Evolutionary conservation across 2,888 invertebrate species (phyloP).

Genomic region (Eurois occulta): DNA sequence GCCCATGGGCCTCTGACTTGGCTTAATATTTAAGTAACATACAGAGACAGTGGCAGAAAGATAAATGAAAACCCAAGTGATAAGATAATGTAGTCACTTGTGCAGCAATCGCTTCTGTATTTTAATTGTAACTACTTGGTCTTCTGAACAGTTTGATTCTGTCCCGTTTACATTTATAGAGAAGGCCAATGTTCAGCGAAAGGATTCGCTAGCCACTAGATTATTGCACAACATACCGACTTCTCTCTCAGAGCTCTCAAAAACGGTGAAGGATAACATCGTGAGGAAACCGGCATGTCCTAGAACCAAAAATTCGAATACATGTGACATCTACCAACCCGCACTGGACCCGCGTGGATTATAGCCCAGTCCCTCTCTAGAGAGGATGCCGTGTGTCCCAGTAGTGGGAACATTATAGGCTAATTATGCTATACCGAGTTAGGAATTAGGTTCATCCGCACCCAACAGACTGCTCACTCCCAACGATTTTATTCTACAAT

Average conservation of each 20-base stretch:
- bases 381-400: too few species aligned
- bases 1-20: too few species aligned
- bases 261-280: too few species aligned
- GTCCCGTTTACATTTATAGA: slow-evolving; percentile 41
- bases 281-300: too few species aligned
- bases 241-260: too few species aligned
- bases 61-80: background rate
- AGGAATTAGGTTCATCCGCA: slow-evolving; percentile 58
- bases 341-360: too few species aligned
- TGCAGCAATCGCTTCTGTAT: background rate
- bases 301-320: too few species aligned
- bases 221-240: slow-evolving; percentile 67
- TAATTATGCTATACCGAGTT: too few species aligned
- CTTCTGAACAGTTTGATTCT: slow-evolving; percentile 41
- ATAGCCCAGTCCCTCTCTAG: too few species aligned
- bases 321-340: too few species aligned
- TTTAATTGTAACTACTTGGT: background rate
- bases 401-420: too few species aligned
- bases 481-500: background rate
- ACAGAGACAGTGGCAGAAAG: background rate
- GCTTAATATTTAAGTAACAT: background rate
- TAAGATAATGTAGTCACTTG: background rate
- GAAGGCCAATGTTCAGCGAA: slow-evolving; percentile 54
- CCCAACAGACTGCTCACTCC: background rate
- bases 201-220: slow-evolving; percentile 67